Evolutionary conservation across 2,888 invertebrate species (phyloP).

Genomic region (Diploptera punctata): DNA sequence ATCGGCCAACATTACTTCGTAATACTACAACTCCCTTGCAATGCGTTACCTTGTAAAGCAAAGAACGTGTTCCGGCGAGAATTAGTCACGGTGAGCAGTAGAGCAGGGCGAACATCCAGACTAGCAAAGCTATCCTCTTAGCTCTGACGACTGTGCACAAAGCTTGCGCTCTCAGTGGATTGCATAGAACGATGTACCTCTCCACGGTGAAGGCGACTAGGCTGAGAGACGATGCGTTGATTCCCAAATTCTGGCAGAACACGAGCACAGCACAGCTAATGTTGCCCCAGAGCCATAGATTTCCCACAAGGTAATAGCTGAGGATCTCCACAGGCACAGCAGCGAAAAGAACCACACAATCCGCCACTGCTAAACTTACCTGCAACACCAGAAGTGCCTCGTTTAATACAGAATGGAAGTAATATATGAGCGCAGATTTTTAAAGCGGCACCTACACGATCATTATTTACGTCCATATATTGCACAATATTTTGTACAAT

Average conservation of each 20-base stretch:
- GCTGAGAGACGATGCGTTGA: slow-evolving; percentile 65
- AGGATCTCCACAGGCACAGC: slow-evolving; percentile 62
- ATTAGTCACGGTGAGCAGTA: slow-evolving; percentile 67
- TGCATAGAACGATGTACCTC: slow-evolving; percentile 68
- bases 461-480: too few species aligned
- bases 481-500: too few species aligned
- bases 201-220: slow-evolving; percentile 69
- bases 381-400: too few species aligned
- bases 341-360: slow-evolving; percentile 63
- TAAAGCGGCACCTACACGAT: too few species aligned
- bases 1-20: too few species aligned
- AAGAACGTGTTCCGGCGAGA: slow-evolving; percentile 56
- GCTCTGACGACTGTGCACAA: slow-evolving; percentile 65
- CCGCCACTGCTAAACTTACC: slow-evolving; percentile 62
- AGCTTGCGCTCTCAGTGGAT: slow-evolving; percentile 63
- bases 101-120: slow-evolving; percentile 63
- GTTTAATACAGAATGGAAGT: too few species aligned
- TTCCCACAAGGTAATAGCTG: slow-evolving; percentile 58
- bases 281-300: slow-evolving; percentile 61
- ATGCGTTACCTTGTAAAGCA: slow-evolving; percentile 49
- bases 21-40: too few species aligned
- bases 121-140: slow-evolving; percentile 60
- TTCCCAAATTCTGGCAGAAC: slow-evolving; percentile 64
- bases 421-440: too few species aligned
- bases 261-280: slow-evolving; percentile 59